Base-by-base conservation (phyloP, 2,888 invertebrate species). In the Diarsia dahlii region DNA sequence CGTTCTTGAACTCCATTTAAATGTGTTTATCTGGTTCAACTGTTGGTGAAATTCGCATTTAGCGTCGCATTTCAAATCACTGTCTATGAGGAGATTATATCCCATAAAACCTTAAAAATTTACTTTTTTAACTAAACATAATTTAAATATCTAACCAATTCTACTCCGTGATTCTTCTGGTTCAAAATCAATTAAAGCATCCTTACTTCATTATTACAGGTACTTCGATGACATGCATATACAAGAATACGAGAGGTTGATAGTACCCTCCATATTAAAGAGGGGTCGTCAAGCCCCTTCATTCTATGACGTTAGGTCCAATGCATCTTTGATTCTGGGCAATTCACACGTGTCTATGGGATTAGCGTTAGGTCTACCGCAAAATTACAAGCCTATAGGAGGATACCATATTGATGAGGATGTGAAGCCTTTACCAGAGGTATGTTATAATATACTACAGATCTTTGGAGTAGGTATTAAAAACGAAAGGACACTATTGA, bases 381-480 rank as follows among this genome's bases (percentile, higher is more conserved):
- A 90, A 23, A 92, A 84, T 67, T 93, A 88, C 58, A 91, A 89
- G 63, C 76, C 88, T 4, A 83, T 93, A 34, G 92, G 89, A 48
- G 93, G 93, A 34, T 94, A 91, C 70, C 93, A 93, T 75, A 90
- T 93, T 65, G 86, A 91, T 0, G 87, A 89, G 13, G 73, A 90
- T 18, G 79, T 88, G 0, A 82, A 89, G 28, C 89, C 91, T 12
- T 88, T 93, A 63, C 89, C 94, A 9, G 77, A 91, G 89, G 94
- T 94, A 8, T 39, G 39, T 39, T 39, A 39, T 39, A 39, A 6
- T 8, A 39, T 39, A 39, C 39, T 8, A 39, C 1, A 39, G 39
- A 39, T 39, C 8, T 39, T 39, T 5, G 39, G 39, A 39, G 39
- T 39, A 39, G 0, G 5, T 39, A 34, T 39, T 39, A 3, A 39